Evolutionary conservation across 2,113 vertebrate genomes (phyloP).

Genomic region (Chionis minor): DNA sequence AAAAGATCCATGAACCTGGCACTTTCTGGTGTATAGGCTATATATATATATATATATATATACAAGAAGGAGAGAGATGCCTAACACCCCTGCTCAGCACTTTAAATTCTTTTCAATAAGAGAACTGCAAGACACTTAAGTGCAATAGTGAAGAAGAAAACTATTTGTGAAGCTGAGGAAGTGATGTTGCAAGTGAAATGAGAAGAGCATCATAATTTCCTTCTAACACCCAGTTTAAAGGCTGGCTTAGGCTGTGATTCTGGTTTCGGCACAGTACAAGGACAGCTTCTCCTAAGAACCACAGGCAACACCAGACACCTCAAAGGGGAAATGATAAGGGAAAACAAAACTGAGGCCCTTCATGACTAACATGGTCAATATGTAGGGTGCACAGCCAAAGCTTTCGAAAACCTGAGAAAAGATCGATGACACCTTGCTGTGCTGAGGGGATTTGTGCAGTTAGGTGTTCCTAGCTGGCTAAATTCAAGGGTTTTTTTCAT

Average conservation of each 20-base stretch:
- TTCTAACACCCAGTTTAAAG: neutral
- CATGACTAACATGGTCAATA: neutral
- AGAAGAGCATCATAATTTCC: neutral
- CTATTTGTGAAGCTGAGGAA: neutral
- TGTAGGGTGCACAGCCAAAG: neutral
- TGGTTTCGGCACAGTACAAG: neutral
- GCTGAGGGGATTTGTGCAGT: rapidly evolving
- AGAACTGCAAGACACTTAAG: neutral
- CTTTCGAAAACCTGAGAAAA: neutral
- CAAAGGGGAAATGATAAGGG: neutral
- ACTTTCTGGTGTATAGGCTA: neutral
- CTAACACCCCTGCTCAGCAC: neutral
- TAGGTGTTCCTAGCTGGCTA: neutral
- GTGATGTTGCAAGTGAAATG: neutral
- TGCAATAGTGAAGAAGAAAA: neutral
- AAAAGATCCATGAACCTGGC: neutral
- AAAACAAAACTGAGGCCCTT: neutral
- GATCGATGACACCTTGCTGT: neutral
- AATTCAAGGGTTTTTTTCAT: neutral
- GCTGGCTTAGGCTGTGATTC: neutral
- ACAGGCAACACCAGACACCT: neutral
- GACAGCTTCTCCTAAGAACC: neutral
- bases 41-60: neutral
- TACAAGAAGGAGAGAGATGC: neutral
- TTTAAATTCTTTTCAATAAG: neutral